Conservation (phyloP, 2,888 invertebrate species). For the Harpagoxenus sublaevis region DNA sequence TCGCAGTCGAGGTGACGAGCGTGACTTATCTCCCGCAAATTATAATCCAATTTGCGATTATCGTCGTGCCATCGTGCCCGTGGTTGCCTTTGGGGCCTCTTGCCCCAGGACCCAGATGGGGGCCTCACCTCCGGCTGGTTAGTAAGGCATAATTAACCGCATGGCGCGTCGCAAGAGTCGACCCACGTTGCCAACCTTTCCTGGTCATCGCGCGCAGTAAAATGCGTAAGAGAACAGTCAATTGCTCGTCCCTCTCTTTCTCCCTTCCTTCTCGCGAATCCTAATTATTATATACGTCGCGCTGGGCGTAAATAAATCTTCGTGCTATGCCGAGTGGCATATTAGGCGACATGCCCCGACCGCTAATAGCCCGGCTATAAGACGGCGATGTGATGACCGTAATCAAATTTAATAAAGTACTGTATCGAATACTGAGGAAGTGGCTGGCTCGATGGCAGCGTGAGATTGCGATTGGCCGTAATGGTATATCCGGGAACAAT, state of each 20-base stretch:
- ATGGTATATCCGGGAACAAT: conserved; percentile 50
- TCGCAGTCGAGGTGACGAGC: conserved; percentile 84
- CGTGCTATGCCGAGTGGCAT: conserved; percentile 43
- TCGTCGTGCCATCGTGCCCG: conserved; percentile 76
- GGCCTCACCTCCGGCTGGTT: conserved; percentile 74
- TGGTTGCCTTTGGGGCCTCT: conserved; percentile 71
- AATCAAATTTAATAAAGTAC: conserved; percentile 57
- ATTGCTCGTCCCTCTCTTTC: conserved; percentile 18
- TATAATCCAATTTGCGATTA: conserved; percentile 86
- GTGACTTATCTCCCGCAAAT: conserved; percentile 85
- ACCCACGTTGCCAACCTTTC: conserved; percentile 60
- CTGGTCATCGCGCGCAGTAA: conserved; percentile 40
- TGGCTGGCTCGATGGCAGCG: conserved; percentile 53
- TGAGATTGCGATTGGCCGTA: conserved; percentile 52
- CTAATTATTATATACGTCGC: conserved; percentile 56
- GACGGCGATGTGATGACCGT: conserved; percentile 57
- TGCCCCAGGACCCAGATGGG: conserved; percentile 71
- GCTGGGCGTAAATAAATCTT: conserved; percentile 50
- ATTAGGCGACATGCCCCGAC: conserved; percentile 54
- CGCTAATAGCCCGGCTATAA: conserved; percentile 52
- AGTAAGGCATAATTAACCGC: conserved; percentile 76
- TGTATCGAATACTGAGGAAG: conserved; percentile 57
- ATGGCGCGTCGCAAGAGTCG: conserved; percentile 55
- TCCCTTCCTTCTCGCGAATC: conserved; percentile 5
- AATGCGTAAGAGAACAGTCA: conserved; percentile 55